A percentile compares a stretch with the other conserved stretches of the same genome.
These are phyloP conservation scores for Cottus gobio DNA, from an alignment of 2,113 vertebrate genomes.

Conservation along the genomic window DNA sequence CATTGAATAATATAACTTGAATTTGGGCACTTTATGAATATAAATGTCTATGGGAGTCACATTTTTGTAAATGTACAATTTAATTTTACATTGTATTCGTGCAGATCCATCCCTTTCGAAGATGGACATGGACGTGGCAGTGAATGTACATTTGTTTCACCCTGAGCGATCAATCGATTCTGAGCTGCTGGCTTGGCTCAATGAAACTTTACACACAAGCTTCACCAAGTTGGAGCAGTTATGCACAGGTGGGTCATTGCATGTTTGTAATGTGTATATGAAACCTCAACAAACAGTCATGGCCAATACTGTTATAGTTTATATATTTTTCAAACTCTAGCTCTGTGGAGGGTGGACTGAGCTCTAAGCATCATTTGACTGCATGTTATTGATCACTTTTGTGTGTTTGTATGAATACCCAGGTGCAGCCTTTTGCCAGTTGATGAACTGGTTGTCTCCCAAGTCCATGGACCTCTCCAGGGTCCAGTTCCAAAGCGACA, in stretches of 20 bases:
- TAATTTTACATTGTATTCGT: background rate
- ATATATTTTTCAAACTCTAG: background rate
- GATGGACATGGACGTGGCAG: slow-evolving; percentile 87
- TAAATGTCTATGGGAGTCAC: background rate
- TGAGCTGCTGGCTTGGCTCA: slow-evolving; percentile 92
- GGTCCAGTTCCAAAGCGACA: slow-evolving; percentile 57
- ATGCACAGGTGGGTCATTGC: slow-evolving; percentile 85
- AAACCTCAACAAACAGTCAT: background rate
- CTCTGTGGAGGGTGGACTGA: background rate
- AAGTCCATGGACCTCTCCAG: slow-evolving; percentile 58
- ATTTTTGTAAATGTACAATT: background rate
- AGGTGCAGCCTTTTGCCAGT: slow-evolving; percentile 78
- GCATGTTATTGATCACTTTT: background rate
- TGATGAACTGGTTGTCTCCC: slow-evolving; percentile 71
- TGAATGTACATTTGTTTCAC: slow-evolving; percentile 78
- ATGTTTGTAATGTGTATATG: background rate
- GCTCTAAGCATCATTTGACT: background rate
- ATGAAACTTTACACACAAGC: slow-evolving; percentile 86
- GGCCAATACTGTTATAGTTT: background rate
- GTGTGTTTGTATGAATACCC: slow-evolving; percentile 8
- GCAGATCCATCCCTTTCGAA: slow-evolving; percentile 21
- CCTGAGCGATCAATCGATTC: slow-evolving; percentile 78
- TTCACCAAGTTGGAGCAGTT: slow-evolving; percentile 89
- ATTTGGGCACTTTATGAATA: background rate
- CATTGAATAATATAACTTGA: background rate